phyloP scores from a whole-genome alignment of 2,888 invertebrate species.

The Nomada hirtipes region DNA sequence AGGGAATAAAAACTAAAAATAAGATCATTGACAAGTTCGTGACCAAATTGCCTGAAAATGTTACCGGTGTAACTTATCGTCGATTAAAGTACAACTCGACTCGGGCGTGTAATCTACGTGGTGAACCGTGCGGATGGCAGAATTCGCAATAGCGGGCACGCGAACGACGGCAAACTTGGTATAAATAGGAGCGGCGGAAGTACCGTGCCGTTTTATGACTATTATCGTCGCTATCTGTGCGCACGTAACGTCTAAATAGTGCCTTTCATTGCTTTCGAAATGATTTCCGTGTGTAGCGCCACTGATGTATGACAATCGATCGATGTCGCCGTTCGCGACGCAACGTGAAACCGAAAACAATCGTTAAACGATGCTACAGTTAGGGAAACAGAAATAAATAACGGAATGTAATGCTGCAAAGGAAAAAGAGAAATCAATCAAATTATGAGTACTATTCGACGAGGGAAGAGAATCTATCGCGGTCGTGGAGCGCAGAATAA shows the following conservation, averaged over 20 bases:
- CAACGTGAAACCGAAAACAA: neutral
- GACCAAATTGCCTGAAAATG: neutral
- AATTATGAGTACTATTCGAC: slow-evolving; percentile 43
- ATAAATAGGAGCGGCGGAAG: slow-evolving; percentile 40
- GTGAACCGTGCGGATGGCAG: neutral
- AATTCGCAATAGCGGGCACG: slow-evolving; percentile 14
- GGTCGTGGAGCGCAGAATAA: slow-evolving; percentile 19
- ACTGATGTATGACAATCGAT: slow-evolving; percentile 54
- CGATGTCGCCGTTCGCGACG: slow-evolving; percentile 53
- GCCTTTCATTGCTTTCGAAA: slow-evolving; percentile 73
- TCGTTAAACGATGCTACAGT: slow-evolving; percentile 11
- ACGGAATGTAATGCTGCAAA: neutral
- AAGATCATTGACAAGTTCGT: neutral
- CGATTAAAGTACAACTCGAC: neutral
- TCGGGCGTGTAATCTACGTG: neutral
- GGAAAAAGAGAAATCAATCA: neutral
- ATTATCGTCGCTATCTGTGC: slow-evolving; percentile 41
- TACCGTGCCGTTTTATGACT: slow-evolving; percentile 61
- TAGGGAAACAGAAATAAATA: neutral
- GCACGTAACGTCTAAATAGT: slow-evolving; percentile 63
- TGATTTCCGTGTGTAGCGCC: slow-evolving; percentile 50
- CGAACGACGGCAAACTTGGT: slow-evolving; percentile 21
- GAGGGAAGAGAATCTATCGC: slow-evolving; percentile 12
- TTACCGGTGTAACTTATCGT: neutral
- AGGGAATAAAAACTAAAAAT: no score